phyloP scores from a whole-genome alignment of 2,113 vertebrate genomes.

The Charadrius vociferus region DNA sequence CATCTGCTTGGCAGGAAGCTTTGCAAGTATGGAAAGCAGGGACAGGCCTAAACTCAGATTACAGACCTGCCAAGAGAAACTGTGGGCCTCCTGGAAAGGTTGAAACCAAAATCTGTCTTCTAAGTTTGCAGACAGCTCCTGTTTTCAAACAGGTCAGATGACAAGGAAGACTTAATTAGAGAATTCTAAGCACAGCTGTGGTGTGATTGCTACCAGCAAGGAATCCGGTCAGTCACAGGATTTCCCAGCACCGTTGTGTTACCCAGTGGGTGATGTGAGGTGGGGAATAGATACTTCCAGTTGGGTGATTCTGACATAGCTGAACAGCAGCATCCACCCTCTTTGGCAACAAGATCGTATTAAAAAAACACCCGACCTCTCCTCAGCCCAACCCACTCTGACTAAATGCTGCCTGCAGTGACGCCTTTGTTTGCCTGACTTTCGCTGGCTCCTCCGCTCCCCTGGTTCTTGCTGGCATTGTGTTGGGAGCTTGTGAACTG shows the following conservation, averaged over 20 bases:
- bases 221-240: not conserved
- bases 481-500: not conserved
- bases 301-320: not conserved
- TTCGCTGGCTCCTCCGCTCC: not conserved
- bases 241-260: not conserved
- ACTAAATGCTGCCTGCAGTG: not conserved
- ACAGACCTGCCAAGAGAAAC: slow-evolving; percentile 10
- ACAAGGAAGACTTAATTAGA: not conserved
- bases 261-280: not conserved
- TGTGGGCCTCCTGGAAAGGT: not conserved
- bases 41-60: slow-evolving; percentile 2
- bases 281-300: not conserved
- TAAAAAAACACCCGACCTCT: not conserved
- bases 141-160: slow-evolving; percentile 10
- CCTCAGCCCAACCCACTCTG: not conserved
- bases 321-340: not conserved
- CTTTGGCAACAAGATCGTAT: not conserved
- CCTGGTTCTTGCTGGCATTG: not conserved
- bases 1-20: not conserved
- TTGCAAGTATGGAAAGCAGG: not conserved
- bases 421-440: not conserved
- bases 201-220: not conserved
- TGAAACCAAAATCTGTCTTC: slow-evolving; percentile 19
- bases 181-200: not conserved
- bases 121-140: not conserved